These are phyloP conservation scores for Daubentonia madagascariensis DNA, from an alignment of 2,113 vertebrate genomes.

Conservation along the genomic window DNA sequence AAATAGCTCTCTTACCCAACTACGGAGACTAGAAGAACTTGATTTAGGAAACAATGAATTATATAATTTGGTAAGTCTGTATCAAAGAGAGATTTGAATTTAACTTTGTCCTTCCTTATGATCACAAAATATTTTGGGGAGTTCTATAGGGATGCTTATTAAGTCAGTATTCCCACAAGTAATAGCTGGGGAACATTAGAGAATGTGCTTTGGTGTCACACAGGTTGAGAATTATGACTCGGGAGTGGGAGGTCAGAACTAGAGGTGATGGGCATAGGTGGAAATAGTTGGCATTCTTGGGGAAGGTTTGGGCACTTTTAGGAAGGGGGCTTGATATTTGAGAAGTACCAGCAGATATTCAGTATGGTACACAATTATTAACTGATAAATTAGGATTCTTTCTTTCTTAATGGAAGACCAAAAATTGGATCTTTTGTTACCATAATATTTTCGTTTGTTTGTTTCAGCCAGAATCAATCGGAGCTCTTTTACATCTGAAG, in stretches of 20 bases:
- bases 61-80: constrained; percentile 91
- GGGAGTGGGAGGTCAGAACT: not conserved
- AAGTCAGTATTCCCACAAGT: not conserved
- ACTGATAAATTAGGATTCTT: not conserved
- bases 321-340: not conserved
- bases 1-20: constrained; percentile 92
- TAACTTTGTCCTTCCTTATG: not conserved
- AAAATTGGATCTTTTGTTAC: not conserved
- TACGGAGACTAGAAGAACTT: constrained; percentile 95
- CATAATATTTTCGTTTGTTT: constrained; percentile 27
- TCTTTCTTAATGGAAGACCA: not conserved
- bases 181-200: not conserved
- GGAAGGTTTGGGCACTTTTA: not conserved
- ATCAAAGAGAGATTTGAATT: constrained; percentile 22
- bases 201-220: not conserved
- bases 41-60: constrained; percentile 99
- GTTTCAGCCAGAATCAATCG: constrained; percentile 94
- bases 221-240: not conserved
- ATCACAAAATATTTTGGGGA: not conserved
- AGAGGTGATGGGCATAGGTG: fast-evolving
- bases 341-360: not conserved
- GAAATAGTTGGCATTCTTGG: not conserved
- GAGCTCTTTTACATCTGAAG: constrained; percentile 95
- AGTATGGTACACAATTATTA: not conserved
- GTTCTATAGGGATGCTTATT: not conserved